Base-by-base conservation (phyloP, 2,888 invertebrate species). In the Ischnura elegans region DNA sequence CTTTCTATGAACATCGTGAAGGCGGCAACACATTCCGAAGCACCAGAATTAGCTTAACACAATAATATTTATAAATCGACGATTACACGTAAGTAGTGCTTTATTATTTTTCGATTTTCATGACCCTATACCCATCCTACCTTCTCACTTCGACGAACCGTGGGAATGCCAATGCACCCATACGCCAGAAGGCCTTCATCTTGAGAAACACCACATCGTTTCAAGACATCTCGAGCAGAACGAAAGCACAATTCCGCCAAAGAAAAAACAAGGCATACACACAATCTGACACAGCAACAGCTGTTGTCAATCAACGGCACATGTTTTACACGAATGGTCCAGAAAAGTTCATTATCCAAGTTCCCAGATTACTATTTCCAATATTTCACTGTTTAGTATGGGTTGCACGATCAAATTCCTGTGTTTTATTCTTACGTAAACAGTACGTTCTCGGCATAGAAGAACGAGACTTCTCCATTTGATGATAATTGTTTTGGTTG, bases 401-500 rank as follows among this genome's bases (percentile, higher is more conserved):
- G 0, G 51, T 6, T 5, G 51, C 51, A 51, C 51, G 29, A 25
- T 87, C 46, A 43, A 46, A 16, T n/a, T 29, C 16, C 47, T 87
- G 46, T 25, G 4, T 46, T n/a, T 13, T 21, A 47, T 10, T 47
- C 47, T 29, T 29, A 46, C 46, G 87, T 5, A 55, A 55, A 42
- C 19, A 29, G 25, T 36, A 36, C 0, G 25, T 36, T 51, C 51
- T 87, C 36, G 25, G 36, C 87, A 36, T 0, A 3, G 36, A 8
- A 42, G 29, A 55, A 51, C 36, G 25, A 61, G 43, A 42, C 42
- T 55, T 42, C n/a, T 19, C 29, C 55, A 87, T 21, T 36, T 55
- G 36, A 87, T 55, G 21, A 55, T 25, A 51, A 42, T 55, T 87
- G 87, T 87, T 87, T 87, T 87, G 87, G 42, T 87, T 87, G 87